phyloP scores from a whole-genome alignment of 2,113 vertebrate species.

The Meles meles region DNA sequence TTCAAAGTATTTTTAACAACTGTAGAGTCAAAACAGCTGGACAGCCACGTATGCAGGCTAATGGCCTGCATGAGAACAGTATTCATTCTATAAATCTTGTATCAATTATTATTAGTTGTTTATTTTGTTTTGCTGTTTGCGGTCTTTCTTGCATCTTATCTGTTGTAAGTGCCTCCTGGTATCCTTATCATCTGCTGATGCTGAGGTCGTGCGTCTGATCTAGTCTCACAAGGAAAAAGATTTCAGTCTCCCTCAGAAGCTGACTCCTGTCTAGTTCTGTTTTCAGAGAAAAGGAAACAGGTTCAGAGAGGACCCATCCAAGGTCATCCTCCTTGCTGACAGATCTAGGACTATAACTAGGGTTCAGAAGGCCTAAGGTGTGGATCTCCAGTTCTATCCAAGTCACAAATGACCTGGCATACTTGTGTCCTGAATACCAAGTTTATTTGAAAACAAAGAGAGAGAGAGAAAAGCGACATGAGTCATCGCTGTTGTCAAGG shows the following conservation, averaged over 20 bases:
- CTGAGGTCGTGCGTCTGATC: not conserved
- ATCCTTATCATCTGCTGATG: not conserved
- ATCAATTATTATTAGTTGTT: not conserved
- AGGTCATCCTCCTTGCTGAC: not conserved
- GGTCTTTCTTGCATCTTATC: not conserved
- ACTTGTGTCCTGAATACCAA: slow-evolving; percentile 24
- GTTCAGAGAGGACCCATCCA: not conserved
- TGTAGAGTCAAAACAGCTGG: not conserved
- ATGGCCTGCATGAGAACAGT: not conserved
- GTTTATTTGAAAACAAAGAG: not conserved
- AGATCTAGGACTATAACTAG: not conserved
- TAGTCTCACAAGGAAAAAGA: not conserved
- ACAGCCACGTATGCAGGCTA: not conserved
- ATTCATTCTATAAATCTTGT: not conserved
- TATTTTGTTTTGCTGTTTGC: not conserved
- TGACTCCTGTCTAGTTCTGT: not conserved
- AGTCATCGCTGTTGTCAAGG: not conserved
- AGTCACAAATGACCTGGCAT: not conserved
- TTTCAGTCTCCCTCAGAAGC: not conserved
- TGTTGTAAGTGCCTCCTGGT: not conserved
- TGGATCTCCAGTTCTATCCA: not conserved
- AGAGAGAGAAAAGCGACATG: not conserved
- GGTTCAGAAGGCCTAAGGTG: not conserved
- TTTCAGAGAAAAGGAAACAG: not conserved
- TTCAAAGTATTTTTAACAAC: not conserved